These are phyloP conservation scores for Odontophorus gujanensis DNA, from an alignment of 2,113 vertebrate genomes.

Conservation along the genomic window DNA sequence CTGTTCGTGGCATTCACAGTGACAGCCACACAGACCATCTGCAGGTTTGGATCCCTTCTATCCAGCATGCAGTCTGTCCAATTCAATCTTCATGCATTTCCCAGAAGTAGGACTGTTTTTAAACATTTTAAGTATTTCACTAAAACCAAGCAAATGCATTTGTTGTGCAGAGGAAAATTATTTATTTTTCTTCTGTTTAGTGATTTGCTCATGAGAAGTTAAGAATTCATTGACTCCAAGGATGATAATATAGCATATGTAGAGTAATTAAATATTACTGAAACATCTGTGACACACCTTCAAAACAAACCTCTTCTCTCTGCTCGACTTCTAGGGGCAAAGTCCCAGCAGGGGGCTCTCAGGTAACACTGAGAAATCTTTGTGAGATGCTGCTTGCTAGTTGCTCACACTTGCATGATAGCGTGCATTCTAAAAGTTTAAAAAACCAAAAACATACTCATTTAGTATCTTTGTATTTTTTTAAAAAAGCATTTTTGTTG, in stretches of 20 bases:
- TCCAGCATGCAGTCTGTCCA: neutral
- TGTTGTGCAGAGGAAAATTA: neutral
- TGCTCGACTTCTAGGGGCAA: neutral
- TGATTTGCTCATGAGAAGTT: neutral
- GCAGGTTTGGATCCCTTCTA: neutral
- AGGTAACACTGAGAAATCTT: constrained; percentile 42
- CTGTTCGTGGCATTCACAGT: neutral
- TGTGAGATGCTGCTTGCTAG: too few relatives aligned
- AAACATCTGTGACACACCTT: neutral
- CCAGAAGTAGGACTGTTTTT: neutral
- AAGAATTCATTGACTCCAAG: neutral
- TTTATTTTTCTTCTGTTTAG: neutral
- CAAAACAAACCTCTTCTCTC: neutral
- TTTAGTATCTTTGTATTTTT: neutral
- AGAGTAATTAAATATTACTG: neutral
- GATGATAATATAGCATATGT: neutral
- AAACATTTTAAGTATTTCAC: neutral
- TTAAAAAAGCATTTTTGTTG: neutral
- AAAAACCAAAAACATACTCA: neutral
- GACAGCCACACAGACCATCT: neutral
- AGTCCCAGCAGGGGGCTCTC: constrained; percentile 72
- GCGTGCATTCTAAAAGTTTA: neutral
- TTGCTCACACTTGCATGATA: neutral
- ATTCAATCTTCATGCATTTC: neutral
- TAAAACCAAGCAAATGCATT: neutral